phyloP scores from a whole-genome alignment of 2,797 vertebrate species.

The Pagetopsis macropterus region DNA sequence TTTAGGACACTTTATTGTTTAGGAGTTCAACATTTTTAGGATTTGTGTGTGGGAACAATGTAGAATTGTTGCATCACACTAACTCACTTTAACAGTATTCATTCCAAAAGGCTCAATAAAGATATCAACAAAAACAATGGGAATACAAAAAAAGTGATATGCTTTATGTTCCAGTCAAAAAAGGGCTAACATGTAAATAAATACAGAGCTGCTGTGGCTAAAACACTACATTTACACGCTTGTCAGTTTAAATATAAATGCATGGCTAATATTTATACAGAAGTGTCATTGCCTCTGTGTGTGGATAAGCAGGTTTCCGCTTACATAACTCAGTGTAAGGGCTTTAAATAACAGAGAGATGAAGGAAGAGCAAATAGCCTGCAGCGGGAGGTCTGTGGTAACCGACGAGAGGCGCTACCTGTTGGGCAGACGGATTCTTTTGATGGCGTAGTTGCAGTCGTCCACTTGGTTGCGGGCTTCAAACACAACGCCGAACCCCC shows the following conservation, averaged over 20 bases:
- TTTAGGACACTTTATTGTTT: too few species aligned
- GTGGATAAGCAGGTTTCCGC: slow-evolving; percentile 4
- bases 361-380: slow-evolving; percentile 34
- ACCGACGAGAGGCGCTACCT: slow-evolving; percentile 79
- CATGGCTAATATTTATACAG: slow-evolving; percentile 16
- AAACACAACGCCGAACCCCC: slow-evolving; percentile 98
- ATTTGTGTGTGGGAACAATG: too few species aligned
- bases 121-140: background rate
- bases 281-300: slow-evolving; percentile 21
- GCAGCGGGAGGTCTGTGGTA: slow-evolving; percentile 14
- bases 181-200: slow-evolving; percentile 19
- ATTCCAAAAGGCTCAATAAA: slow-evolving; percentile 14
- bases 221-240: slow-evolving; percentile 27
- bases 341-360: slow-evolving; percentile 27
- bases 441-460: slow-evolving; percentile 99
- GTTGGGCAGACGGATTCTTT: slow-evolving; percentile 97
- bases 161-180: background rate
- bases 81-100: background rate
- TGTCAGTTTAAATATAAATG: slow-evolving; percentile 27
- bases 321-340: slow-evolving; percentile 34
- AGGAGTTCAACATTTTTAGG: too few species aligned
- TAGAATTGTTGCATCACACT: slow-evolving; percentile 5
- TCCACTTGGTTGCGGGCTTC: slow-evolving; percentile 99
- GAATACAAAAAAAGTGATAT: background rate
- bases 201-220: slow-evolving; percentile 3